Percentiles rank a stretch among this genome's conserved stretches.
Evolutionary conservation across 2,113 vertebrate species (phyloP).

Genomic region (Arenaria interpres): DNA sequence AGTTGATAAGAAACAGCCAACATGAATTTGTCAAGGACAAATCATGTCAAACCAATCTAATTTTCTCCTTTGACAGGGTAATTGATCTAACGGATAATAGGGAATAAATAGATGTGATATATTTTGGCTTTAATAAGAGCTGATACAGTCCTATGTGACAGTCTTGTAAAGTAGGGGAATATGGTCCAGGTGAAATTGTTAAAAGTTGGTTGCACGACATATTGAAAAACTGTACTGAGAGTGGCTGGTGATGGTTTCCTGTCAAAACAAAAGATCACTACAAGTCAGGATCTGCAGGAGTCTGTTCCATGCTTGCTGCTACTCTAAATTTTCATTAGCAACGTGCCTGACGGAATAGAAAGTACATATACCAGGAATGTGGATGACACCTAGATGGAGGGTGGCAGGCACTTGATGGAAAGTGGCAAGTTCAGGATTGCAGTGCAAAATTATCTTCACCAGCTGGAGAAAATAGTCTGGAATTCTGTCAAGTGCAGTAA

Average conservation of each 20-base stretch:
- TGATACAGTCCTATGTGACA: neutral
- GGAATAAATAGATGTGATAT: slow-evolving; percentile 14
- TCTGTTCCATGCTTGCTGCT: neutral
- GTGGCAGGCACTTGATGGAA: neutral
- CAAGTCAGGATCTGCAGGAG: neutral
- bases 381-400: neutral
- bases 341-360: neutral
- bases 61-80: slow-evolving; percentile 26
- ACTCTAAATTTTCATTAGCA: neutral
- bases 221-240: neutral
- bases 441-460: neutral
- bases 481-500: neutral
- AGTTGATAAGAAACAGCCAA: slow-evolving; percentile 16
- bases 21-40: slow-evolving; percentile 16
- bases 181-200: neutral
- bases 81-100: neutral
- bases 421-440: neutral
- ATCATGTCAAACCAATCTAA: slow-evolving; percentile 37
- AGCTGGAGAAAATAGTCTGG: neutral
- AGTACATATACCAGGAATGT: neutral
- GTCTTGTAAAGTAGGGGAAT: neutral
- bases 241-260: neutral
- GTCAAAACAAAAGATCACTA: neutral
- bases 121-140: neutral
- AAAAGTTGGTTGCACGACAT: neutral